These are phyloP conservation scores for Amphiura filiformis DNA, from an alignment of 35 echinoderm and acorn worm genomes.

Conservation along the genomic window DNA sequence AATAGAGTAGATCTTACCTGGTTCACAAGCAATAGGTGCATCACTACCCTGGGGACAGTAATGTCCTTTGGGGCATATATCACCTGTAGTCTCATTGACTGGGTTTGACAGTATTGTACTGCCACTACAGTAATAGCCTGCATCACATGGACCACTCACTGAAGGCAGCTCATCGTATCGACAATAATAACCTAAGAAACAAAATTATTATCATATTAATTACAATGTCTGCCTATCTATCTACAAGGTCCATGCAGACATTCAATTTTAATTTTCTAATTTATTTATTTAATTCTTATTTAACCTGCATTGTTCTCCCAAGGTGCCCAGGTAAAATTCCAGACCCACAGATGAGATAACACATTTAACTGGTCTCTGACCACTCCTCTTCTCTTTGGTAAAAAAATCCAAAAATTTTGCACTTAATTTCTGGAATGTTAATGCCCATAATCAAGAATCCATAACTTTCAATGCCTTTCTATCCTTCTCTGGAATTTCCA, in stretches of 20 bases:
- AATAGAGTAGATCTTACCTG: constrained; percentile 75
- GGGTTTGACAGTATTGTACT: constrained; percentile 86
- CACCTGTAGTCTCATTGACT: constrained; percentile 77
- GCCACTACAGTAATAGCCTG: constrained; percentile 92
- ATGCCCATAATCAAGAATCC: no score
- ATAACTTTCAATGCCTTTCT: no score
- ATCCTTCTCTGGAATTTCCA: no score
- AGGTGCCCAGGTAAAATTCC: no score
- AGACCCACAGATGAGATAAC: no score
- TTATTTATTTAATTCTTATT: no score
- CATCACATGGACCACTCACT: constrained; percentile 70
- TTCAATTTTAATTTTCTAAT: background rate
- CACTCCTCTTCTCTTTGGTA: no score
- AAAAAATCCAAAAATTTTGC: no score
- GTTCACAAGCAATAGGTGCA: constrained; percentile 52
- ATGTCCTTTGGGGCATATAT: constrained; percentile 87
- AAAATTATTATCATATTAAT: background rate
- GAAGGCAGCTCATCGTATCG: constrained; percentile 78
- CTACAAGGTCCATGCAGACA: background rate
- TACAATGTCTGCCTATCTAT: no score
- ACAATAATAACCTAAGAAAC: constrained; percentile 71
- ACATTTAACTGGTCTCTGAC: no score
- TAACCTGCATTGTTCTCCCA: no score
- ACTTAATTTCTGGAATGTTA: no score
- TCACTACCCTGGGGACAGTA: constrained; percentile 76